phyloP scores from a whole-genome alignment of 2,888 invertebrate species.

The Selenia dentaria region DNA sequence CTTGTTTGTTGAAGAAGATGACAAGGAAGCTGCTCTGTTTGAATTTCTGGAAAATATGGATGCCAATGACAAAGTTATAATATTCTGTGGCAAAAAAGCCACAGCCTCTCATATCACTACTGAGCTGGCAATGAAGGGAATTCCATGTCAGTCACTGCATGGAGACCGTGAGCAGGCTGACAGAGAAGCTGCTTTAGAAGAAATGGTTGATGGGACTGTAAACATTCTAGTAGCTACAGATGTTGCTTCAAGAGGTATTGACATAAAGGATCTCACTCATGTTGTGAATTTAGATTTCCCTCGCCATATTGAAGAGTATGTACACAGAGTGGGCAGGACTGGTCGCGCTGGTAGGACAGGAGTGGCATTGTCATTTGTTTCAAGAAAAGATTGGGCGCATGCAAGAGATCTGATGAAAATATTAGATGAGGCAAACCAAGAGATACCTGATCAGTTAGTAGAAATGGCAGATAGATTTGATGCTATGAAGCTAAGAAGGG shows the following conservation, averaged over 20 bases:
- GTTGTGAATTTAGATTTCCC: constrained; percentile 98
- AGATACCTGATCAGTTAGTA: constrained; percentile 90
- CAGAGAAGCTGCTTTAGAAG: constrained; percentile 92
- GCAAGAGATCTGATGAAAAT: constrained; percentile 93
- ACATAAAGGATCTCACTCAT: constrained; percentile 95
- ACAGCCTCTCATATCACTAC: constrained; percentile 93
- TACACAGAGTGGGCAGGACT: constrained; percentile 97
- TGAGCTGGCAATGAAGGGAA: constrained; percentile 89
- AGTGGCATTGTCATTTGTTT: constrained; percentile 92
- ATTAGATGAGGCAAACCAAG: constrained; percentile 94
- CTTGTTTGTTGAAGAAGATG: constrained; percentile 88
- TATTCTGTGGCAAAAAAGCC: constrained; percentile 95
- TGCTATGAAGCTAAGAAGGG: constrained; percentile 87
- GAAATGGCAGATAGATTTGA: constrained; percentile 91
- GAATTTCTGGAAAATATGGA: constrained; percentile 89
- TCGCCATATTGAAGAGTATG: constrained; percentile 97
- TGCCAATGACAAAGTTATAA: constrained; percentile 92
- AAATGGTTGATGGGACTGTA: constrained; percentile 91
- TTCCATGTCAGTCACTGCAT: constrained; percentile 92
- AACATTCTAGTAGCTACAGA: constrained; percentile 96
- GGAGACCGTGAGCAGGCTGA: constrained; percentile 94
- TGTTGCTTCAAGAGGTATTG: constrained; percentile 97
- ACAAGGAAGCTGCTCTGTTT: constrained; percentile 87
- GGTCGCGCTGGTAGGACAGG: constrained; percentile 96
- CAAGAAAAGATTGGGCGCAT: constrained; percentile 92